Evolutionary conservation across 2,888 invertebrate genomes (phyloP), one percentile per base, ranked within the genome.

Genomic region (Andrena haemorrhoa): DNA sequence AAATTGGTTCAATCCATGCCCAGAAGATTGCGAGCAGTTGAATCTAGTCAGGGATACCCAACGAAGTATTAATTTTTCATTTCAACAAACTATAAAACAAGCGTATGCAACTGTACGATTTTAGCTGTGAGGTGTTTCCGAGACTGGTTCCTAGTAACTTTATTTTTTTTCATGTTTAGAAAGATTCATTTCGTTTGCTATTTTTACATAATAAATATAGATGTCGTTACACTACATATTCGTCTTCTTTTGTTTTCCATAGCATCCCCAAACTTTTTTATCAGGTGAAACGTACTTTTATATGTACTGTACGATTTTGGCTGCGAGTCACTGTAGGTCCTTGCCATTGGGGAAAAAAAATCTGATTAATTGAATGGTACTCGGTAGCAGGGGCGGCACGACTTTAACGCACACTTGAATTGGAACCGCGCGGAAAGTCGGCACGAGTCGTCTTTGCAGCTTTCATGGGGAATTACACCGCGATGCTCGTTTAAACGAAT

Each of bases 401-500:
- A 33, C n/a, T n/a, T 66, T 66, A 66, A 35, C 35, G 31, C n/a
- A 29, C 51, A 29, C 72, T 73, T 20, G 64, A 73, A 33, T 41
- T 20, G 53, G 7, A 73, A 64, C 51, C 33, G 16, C 35, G 71
- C 53, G 66, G n/a, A 64, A 81, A 72, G 53, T 35, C 64, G 33
- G 29, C 12, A 53, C 60, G 23, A 47, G 41, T 12, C 41, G 72
- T 23, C 53, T 23, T 31, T 16, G 49, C 33, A 66, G 29, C 33
- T 78, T 72, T 70, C 60, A 79, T 63, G 70, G 56, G 33, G 35
- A 75, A 83, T 79, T 79, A 20, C 72, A 20, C 47, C 16, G 26
- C 75, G 72, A 61, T 72, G 72, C 79, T 79, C 79, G 69, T 83
- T 79, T 75, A 31, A 79, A 79, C 69, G 64, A 60, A 56, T 53